Base-by-base conservation (phyloP, 2,888 invertebrate species). In the Byasa hedistus region DNA sequence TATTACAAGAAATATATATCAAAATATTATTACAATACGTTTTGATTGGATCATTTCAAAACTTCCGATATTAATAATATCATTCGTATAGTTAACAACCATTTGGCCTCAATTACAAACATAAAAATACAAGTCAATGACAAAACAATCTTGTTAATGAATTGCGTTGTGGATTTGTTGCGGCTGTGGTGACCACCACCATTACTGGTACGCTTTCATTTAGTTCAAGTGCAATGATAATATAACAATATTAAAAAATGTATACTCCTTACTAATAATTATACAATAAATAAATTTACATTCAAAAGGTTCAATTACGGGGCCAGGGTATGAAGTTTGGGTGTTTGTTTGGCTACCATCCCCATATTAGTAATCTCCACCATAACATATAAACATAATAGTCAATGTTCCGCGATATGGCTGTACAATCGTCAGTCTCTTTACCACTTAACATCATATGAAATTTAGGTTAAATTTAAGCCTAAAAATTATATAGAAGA, bases 21-120 rank as follows among this genome's bases (percentile, higher is more conserved):
- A 39, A 48, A n/a, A 48, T 48, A 54, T 54, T 22, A 54, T 54
- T n/a, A 22, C 22, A 54, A 58, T 58, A 48, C 19, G n/a, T n/a
- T 27, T 23, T 58, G 58, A 73, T 79, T 73, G 76, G 80, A 78
- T 80, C 82, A 77, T 83, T 73, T 22, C 22, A 54, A 7, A 60
- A 68, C 54, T 44, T 57, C 32, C 23, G 36, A 64, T 56, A 24
- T 39, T 60, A 39, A 36, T 57, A 80, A 77, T 77, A 81, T 76
- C 76, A 76, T 77, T 70, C 75, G 74, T 80, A 79, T 76, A 82
- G 81, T 79, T 84, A 86, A 84, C 77, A 80, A 75, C 73, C 85
- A 83, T 83, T 85, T 86, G 83, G 82, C 86, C 85, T 81, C 84
- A 88, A 86, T 87, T 86, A 84, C 79, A 79, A 77, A 84, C 85